These are phyloP conservation scores for Aplidium turbinatum DNA, from an alignment of 23 tunicate genomes.

Conservation along the genomic window DNA sequence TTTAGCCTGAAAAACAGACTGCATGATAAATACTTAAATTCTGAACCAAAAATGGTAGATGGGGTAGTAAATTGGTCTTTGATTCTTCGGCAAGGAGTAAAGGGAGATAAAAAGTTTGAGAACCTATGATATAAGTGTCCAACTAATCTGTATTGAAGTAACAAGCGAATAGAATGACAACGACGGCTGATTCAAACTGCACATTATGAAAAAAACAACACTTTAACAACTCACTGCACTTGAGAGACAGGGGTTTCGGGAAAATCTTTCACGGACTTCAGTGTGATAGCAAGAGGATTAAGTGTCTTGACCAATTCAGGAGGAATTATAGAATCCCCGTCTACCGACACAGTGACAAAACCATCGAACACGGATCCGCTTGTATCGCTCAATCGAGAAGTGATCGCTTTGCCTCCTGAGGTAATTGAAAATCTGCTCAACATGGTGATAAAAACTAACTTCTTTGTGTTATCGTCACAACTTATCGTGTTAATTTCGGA, in stretches of 20 bases:
- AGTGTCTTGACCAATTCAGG: constrained; percentile 43
- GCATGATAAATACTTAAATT: too few relatives aligned
- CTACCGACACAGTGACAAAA: constrained; percentile 57
- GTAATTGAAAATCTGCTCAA: too few relatives aligned
- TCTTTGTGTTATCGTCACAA: too few relatives aligned
- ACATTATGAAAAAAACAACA: neutral
- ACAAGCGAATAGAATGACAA: neutral
- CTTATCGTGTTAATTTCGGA: too few relatives aligned
- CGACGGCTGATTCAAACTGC: neutral
- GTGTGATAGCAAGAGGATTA: constrained; percentile 77
- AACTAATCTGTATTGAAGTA: too few relatives aligned
- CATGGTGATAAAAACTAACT: too few relatives aligned
- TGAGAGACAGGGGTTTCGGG: constrained; percentile 70
- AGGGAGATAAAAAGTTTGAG: too few relatives aligned
- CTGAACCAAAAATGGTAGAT: too few relatives aligned
- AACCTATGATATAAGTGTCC: too few relatives aligned
- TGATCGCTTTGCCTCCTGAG: constrained; percentile 50
- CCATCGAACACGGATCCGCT: constrained; percentile 58
- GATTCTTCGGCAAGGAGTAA: too few relatives aligned
- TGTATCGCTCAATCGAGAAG: constrained; percentile 58
- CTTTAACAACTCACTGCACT: constrained; percentile 1
- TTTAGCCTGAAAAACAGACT: too few relatives aligned
- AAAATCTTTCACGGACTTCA: constrained; percentile 73
- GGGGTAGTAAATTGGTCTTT: too few relatives aligned
- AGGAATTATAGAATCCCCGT: constrained; percentile 54